A percentile compares a stretch with the other conserved stretches of the same genome.
Conservation (phyloP, 2,888 invertebrate genomes). For the Meteorus colon region DNA sequence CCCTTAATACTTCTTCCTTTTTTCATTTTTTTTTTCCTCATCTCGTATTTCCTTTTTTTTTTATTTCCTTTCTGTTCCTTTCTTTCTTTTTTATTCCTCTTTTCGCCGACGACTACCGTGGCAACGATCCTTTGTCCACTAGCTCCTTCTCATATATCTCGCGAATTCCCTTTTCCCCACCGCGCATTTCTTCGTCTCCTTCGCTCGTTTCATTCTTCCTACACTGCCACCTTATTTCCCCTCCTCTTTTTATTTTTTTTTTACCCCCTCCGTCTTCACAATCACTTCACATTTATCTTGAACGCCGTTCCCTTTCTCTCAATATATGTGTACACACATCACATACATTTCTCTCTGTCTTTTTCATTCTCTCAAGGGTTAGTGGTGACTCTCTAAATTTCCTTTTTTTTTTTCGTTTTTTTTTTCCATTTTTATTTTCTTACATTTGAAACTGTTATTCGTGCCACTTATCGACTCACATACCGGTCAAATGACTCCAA, state of each 20-base stretch:
- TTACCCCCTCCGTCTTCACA: constrained; percentile 31
- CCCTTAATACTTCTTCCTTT: background rate
- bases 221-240: constrained; percentile 40
- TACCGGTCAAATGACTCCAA: constrained; percentile 37
- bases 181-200: constrained; percentile 17
- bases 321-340: background rate
- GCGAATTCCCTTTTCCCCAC: constrained; percentile 44
- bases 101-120: constrained; percentile 40
- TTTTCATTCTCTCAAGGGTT: constrained; percentile 13
- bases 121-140: constrained; percentile 46
- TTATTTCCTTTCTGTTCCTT: constrained; percentile 42
- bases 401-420: background rate
- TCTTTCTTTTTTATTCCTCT: constrained; percentile 40
- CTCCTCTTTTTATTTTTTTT: constrained; percentile 42
- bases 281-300: constrained; percentile 35
- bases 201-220: constrained; percentile 23
- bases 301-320: constrained; percentile 8
- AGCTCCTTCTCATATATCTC: constrained; percentile 49
- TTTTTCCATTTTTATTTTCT: too few species aligned
- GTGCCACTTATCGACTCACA: constrained; percentile 36
- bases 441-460: constrained; percentile 31
- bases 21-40: background rate
- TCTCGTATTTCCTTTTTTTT: constrained; percentile 41
- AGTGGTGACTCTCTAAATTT: constrained; percentile 22
- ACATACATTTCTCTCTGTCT: constrained; percentile 4